phyloP scores from a whole-genome alignment of 2,113 vertebrate genomes.

The Platycercus adscitus region DNA sequence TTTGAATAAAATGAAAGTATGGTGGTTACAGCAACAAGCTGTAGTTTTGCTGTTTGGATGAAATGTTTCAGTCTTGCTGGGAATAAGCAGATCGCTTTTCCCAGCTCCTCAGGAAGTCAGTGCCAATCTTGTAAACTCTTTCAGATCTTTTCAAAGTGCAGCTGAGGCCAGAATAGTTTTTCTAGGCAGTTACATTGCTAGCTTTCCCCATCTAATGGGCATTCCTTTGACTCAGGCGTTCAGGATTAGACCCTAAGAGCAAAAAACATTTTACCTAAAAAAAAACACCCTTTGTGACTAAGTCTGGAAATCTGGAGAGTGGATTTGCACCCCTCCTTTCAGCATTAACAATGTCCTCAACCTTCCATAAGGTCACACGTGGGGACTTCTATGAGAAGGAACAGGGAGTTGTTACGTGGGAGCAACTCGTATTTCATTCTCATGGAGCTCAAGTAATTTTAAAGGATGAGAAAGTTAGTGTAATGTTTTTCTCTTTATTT shows the following conservation, averaged over 20 bases:
- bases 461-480: slow-evolving; percentile 58
- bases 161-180: not conserved
- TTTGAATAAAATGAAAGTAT: slow-evolving; percentile 21
- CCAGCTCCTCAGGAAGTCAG: slow-evolving; percentile 8
- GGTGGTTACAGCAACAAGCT: slow-evolving; percentile 28
- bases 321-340: not conserved
- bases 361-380: not conserved
- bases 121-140: slow-evolving; percentile 44
- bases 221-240: not conserved
- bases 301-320: not conserved
- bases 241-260: not conserved
- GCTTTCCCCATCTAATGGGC: not conserved
- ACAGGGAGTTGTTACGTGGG: not conserved
- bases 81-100: slow-evolving; percentile 33
- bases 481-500: slow-evolving; percentile 55
- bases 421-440: slow-evolving; percentile 17
- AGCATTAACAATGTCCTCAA: not conserved
- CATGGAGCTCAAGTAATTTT: slow-evolving; percentile 36
- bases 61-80: slow-evolving; percentile 9
- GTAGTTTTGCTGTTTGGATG: slow-evolving; percentile 25
- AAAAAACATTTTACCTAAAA: not conserved
- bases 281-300: not conserved
- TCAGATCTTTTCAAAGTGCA: not conserved
- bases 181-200: not conserved
- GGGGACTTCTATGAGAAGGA: slow-evolving; percentile 19